These are phyloP conservation scores for Drosophila nasuta DNA, from an alignment of 1,140 invertebrate genomes.

Conservation along the genomic window DNA sequence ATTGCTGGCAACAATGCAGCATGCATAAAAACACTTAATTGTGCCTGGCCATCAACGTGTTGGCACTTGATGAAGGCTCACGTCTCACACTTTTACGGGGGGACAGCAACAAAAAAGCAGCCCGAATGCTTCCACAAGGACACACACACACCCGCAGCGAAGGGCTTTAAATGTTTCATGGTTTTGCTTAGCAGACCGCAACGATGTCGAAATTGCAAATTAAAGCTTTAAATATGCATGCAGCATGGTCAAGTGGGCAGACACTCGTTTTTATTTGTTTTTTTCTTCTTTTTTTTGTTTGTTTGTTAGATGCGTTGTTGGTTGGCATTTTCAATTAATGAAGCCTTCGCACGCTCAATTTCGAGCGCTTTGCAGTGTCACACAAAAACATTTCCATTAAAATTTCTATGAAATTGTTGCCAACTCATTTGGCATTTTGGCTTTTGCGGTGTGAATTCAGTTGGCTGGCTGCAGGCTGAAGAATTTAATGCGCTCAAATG, in stretches of 20 bases:
- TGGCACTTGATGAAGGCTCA: conserved; percentile 62
- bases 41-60: conserved; percentile 73
- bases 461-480: conserved; percentile 1
- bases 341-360: conserved; percentile 33
- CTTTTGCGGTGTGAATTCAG: conserved; percentile 29
- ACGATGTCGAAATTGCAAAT: conserved; percentile 56
- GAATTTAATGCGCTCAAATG: conserved; percentile 50
- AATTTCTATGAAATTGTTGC: conserved; percentile 37
- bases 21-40: conserved; percentile 80
- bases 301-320: too few species aligned
- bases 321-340: conserved; percentile 58
- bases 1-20: conserved; percentile 60
- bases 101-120: conserved; percentile 9
- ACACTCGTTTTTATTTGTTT: not conserved
- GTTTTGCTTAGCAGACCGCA: conserved; percentile 32
- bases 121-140: conserved; percentile 36
- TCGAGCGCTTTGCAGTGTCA: conserved; percentile 22
- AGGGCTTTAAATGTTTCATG: conserved; percentile 62
- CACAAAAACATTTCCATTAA: conserved; percentile 28
- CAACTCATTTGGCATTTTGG: conserved; percentile 47
- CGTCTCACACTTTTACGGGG: conserved; percentile 8
- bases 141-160: conserved; percentile 29
- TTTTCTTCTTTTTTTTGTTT: not conserved
- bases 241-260: conserved; percentile 33
- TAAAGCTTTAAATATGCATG: conserved; percentile 64